Conservation (phyloP, 2,797 vertebrate genomes). For the Salmo trutta region DNA sequence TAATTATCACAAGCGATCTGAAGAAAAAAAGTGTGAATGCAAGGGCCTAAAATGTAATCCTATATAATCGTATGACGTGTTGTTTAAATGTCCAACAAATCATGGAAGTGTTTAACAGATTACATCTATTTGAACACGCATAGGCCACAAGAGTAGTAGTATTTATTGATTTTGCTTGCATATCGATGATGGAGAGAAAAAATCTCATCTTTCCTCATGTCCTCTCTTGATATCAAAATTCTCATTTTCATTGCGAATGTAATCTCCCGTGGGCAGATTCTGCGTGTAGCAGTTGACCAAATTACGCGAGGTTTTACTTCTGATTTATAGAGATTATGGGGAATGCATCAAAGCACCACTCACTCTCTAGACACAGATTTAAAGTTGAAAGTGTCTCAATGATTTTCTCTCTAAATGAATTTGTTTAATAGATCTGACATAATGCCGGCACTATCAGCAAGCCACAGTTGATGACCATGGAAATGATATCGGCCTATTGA, state of each 20-base stretch:
- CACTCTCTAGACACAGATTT: background rate
- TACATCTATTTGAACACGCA: constrained; percentile 32
- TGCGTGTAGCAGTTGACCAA: background rate
- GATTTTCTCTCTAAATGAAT: background rate
- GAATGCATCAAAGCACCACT: background rate
- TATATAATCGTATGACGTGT: constrained; percentile 52
- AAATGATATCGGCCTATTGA: background rate
- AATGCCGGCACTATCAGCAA: background rate
- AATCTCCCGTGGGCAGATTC: background rate
- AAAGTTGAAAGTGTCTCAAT: background rate
- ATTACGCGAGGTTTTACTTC: too few relatives aligned
- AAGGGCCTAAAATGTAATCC: constrained; percentile 36
- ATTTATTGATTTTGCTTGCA: constrained; percentile 20
- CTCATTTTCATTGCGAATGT: background rate
- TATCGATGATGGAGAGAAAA: background rate
- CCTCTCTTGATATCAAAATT: constrained; percentile 25
- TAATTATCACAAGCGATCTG: constrained; percentile 42
- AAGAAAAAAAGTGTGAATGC: constrained; percentile 43
- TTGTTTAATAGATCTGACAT: background rate
- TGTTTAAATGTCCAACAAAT: constrained; percentile 50
- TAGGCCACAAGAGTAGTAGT: constrained; percentile 1
- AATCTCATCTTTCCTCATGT: constrained; percentile 21
- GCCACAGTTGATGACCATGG: background rate
- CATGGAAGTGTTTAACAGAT: constrained; percentile 42
- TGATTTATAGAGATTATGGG: background rate